phyloP scores from a whole-genome alignment of 1,140 invertebrate genomes.

The Asobara japonica region DNA sequence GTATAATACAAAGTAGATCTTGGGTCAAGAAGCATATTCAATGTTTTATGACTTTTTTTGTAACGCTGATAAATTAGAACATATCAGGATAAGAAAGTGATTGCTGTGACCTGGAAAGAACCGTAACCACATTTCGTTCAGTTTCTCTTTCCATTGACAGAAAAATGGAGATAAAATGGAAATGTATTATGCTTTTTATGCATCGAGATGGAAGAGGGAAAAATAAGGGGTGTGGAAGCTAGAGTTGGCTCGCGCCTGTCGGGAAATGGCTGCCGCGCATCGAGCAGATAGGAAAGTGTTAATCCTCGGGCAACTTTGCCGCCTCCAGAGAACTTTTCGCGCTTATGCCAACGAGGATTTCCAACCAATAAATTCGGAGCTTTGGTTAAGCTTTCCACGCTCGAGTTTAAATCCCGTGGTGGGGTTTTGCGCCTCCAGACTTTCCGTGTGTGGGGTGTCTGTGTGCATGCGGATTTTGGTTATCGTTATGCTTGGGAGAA shows the following conservation, averaged over 20 bases:
- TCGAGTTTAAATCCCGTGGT: conserved; percentile 66
- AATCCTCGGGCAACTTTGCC: conserved; percentile 65
- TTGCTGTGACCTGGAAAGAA: too few species aligned
- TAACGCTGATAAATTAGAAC: too few species aligned
- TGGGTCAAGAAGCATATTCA: too few species aligned
- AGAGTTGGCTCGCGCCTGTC: conserved; percentile 41
- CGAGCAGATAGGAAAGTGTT: conserved; percentile 67
- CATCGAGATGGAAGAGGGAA: conserved; percentile 5
- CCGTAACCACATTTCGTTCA: too few species aligned
- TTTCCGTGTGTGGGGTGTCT: conserved; percentile 39
- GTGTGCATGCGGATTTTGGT: conserved; percentile 19
- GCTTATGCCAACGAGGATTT: conserved; percentile 65
- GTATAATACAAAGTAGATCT: too few species aligned
- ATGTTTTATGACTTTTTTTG: too few species aligned
- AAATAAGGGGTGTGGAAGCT: conserved; percentile 12
- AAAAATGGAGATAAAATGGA: conserved; percentile 14
- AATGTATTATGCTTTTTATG: too few species aligned
- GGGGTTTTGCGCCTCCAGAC: conserved; percentile 35
- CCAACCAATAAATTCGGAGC: conserved; percentile 67
- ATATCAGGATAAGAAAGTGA: too few species aligned
- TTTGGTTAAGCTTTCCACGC: conserved; percentile 68
- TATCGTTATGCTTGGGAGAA: conserved; percentile 14
- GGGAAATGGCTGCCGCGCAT: conserved; percentile 52
- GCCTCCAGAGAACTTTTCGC: conserved; percentile 60
- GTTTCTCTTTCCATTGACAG: too few species aligned